Base-by-base conservation (phyloP, 2,113 vertebrate genomes). In the Pleuronectes platessa region DNA sequence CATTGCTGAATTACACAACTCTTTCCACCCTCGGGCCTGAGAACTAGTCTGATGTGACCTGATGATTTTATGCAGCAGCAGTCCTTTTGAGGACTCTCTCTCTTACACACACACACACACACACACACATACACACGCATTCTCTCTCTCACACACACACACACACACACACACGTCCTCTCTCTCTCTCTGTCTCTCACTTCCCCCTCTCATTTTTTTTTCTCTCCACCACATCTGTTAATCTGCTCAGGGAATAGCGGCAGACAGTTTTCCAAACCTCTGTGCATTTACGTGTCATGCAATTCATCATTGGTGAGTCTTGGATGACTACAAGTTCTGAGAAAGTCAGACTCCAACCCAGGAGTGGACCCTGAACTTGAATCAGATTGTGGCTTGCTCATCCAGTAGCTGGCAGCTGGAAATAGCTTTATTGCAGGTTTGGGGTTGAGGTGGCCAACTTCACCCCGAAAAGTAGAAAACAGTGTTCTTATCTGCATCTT, bases 51-150 rank as follows among this genome's bases (percentile, higher is more conserved):
- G 90, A 94, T 90, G 89, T 93, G 92, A 92, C 89, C 93, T 93
- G 92, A 93, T 92, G 91, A 93, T 92, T 93, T 93, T 93, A 93
- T 91, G 90, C 90, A 85, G 89, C 83, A 88, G 86, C 88, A 86
- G 81, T 90, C 85, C 78, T 86, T 85, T 87, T 87, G 82, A 88
- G 84, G 66, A 72, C 82, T 74, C 82, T 66, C 76, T 82, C 51
- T 24, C 73, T 31, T 31, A 7, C 56, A 62, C 64, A 63, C 66
- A 21, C 71, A 17, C 45, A 47, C 15, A 17, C 77, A 31, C 55
- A 62, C 60, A 60, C 61, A 21, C 76, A 47, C 45, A 47, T 3
- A 15, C 77, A 27, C 26, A 27, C 26, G n/a, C n/a, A n/a, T n/a
- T n/a, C n/a, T n/a, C n/a, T n/a, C n/a, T n/a, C n/a, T n/a, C n/a